These are phyloP conservation scores for Perca schrenkii DNA, from an alignment of 2,113 vertebrate genomes.

Conservation along the genomic window DNA sequence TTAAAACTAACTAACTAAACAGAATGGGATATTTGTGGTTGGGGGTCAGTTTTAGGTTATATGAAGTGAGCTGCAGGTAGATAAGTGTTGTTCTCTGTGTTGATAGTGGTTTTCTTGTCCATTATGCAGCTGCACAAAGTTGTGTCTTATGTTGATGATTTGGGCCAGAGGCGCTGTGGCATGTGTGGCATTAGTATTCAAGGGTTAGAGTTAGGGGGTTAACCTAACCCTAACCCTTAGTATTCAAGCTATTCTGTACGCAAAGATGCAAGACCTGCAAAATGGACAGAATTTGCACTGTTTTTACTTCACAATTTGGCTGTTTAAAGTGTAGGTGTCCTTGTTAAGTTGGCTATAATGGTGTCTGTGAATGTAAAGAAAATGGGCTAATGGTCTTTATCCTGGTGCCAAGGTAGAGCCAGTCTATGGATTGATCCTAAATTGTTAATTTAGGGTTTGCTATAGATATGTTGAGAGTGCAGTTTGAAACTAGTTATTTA, in stretches of 20 bases:
- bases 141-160: neutral
- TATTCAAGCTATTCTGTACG: neutral
- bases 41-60: neutral
- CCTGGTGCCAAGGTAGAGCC: neutral
- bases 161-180: neutral
- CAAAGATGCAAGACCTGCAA: neutral
- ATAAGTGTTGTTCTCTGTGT: neutral
- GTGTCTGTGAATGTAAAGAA: neutral
- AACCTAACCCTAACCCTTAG: no score
- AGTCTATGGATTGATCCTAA: slow-evolving; percentile 23
- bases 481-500: slow-evolving; percentile 68
- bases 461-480: slow-evolving; percentile 53
- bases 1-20: neutral
- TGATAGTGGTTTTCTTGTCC: neutral
- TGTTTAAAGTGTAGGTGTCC: neutral
- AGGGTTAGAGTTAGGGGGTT: neutral
- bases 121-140: neutral
- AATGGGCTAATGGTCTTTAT: neutral
- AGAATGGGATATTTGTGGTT: neutral
- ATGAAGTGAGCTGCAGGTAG: neutral
- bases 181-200: neutral
- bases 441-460: slow-evolving; percentile 61
- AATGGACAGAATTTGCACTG: neutral
- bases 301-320: neutral
- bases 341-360: neutral